Evolutionary conservation across 2,888 invertebrate genomes (phyloP), one percentile per base, ranked within the genome.

Genomic region (Unio pictorum): DNA sequence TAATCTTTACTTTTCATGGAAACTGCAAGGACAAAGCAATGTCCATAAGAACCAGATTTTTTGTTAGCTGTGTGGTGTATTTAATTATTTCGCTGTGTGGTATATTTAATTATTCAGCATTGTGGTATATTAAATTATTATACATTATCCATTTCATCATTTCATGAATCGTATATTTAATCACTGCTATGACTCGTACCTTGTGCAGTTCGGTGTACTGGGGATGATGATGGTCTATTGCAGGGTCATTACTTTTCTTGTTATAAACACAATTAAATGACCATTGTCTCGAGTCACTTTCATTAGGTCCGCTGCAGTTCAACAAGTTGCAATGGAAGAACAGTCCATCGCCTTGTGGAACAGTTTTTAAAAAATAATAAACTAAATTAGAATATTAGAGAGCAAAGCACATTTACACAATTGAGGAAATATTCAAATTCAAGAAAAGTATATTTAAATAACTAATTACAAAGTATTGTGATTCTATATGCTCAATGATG

Each of bases 301-400:
- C 78, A 69, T 88, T 88, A 7, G 80, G 82, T 26, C 83, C 84
- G 61, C 86, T 86, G 60, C 78, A 81, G 78, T 88, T 87, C 18
- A 88, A 80, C 45, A 88, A 73, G 68, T 87, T 87, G 64, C 79
- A 80, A 78, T 88, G 87, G 75, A 88, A 87, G 64, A 87, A 83
- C 30, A 88, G 66, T 8, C 79, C 85, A 71, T 88, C 88, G 18
- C 88, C 88, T 87, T 79, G 0, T 67, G 61, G 23, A 62, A 26
- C 45, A 60, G 6, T n/a, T 57, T 57, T 57, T 6, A n/a, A 23
- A 23, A n/a, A 7, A 58, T 15, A 6, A 23, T 3, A 23, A 23
- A 23, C 23, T 7, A 58, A n/a, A 23, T 7, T 15, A 58, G 18
- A 58, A 23, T 23, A 15, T n/a, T 58, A 7, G 23, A 17, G 23